phyloP scores from a whole-genome alignment of 92 coral and sea anemone species.

The Palythoa heliodiscus region DNA sequence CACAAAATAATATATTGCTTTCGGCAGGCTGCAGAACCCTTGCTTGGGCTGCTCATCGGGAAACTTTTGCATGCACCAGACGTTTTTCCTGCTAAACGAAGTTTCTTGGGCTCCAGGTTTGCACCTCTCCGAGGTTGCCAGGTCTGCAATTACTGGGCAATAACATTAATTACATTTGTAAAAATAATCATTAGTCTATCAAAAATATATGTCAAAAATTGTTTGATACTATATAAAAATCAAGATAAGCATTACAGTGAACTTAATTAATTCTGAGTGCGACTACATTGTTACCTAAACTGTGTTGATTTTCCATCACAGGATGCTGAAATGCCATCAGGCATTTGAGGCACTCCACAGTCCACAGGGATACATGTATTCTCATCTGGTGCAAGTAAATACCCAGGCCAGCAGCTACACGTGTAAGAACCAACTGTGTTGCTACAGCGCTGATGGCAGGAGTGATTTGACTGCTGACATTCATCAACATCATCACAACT shows the following conservation, averaged over 20 bases:
- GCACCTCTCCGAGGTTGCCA: too few species aligned
- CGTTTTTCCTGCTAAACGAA: too few species aligned
- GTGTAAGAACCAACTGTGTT: conserved; percentile 70
- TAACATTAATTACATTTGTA: too few species aligned
- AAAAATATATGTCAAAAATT: too few species aligned
- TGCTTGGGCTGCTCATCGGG: too few species aligned
- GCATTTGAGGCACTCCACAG: conserved; percentile 60
- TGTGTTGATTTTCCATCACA: conserved; percentile 61
- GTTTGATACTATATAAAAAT: not conserved
- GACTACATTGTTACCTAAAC: conserved; percentile 48
- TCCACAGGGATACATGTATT: conserved; percentile 48
- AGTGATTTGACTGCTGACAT: conserved; percentile 62
- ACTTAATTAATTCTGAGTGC: not conserved
- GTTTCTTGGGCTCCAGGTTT: too few species aligned
- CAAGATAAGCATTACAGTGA: not conserved
- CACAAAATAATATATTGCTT: too few species aligned
- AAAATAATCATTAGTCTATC: too few species aligned
- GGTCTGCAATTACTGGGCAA: too few species aligned
- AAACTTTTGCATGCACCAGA: too few species aligned
- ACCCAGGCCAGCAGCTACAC: conserved; percentile 65
- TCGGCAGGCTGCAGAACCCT: too few species aligned
- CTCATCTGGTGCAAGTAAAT: conserved; percentile 41
- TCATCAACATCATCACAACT: conserved; percentile 66
- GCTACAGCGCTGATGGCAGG: conserved; percentile 63
- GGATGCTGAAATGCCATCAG: conserved; percentile 54